These are phyloP conservation scores for Iguana delicatissima DNA, from an alignment of 2,797 vertebrate species.

Conservation along the genomic window DNA sequence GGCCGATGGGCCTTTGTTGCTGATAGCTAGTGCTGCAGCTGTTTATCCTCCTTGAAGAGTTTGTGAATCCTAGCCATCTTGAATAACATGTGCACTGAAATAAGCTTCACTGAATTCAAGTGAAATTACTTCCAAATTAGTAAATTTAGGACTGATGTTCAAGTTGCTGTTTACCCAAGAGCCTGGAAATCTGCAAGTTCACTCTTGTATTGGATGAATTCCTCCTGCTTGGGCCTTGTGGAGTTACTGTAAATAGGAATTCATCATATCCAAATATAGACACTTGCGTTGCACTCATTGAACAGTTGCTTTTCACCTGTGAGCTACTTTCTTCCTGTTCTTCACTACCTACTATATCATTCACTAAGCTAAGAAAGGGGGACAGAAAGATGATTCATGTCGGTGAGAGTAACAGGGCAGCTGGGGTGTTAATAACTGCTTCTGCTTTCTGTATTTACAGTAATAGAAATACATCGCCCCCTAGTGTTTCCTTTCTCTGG, in stretches of 20 bases:
- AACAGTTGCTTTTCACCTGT: not conserved
- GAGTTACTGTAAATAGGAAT: not conserved
- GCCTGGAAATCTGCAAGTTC: not conserved
- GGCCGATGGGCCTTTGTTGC: not conserved
- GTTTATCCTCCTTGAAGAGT: not conserved
- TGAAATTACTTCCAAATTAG: constrained; percentile 4
- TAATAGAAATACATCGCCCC: constrained; percentile 53
- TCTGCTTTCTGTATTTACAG: accelerated
- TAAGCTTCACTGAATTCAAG: not conserved
- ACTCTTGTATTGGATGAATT: constrained; percentile 13
- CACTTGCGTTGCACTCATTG: not conserved
- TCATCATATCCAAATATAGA: not conserved
- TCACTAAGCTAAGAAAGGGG: not conserved
- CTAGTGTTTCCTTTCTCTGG: constrained; percentile 37
- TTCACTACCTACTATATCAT: not conserved
- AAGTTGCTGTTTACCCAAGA: not conserved
- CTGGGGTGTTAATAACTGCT: not conserved
- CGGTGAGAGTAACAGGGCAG: constrained; percentile 5
- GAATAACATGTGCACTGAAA: not conserved
- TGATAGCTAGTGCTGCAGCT: not conserved
- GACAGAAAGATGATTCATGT: not conserved
- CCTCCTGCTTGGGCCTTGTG: not conserved
- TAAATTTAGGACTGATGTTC: not conserved
- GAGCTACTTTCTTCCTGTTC: not conserved
- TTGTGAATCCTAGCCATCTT: not conserved